Base-by-base conservation (phyloP, 2,797 vertebrate species). In the Diglossa cyanea region DNA sequence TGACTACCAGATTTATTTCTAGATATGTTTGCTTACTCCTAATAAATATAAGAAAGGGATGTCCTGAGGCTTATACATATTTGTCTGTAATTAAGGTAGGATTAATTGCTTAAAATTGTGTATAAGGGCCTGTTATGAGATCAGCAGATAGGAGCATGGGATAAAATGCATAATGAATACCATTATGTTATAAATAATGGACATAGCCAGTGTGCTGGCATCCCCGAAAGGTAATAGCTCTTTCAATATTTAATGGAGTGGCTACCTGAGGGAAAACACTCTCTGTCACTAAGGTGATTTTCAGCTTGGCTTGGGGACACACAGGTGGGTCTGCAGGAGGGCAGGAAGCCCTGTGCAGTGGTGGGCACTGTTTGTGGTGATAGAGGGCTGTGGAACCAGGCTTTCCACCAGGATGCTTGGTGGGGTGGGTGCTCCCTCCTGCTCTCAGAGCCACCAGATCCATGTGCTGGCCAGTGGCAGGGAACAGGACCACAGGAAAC, bases 201-300 rank as follows among this genome's bases (percentile, higher is more conserved):
- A 95, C 81, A n/a, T 35, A 77, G 90, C 24, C 77, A 47, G 78
- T 55, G 63, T 54, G n/a, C 91, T 93, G 93, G 94, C 94, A 93
- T 94, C 86, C 81, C 90, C 87, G 88, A 95, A 95, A 95, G 84
- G 88, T 94, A 95, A 95, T 92, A 91, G 92, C 61, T 89, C 88
- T 71, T 85, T 97, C 75, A 95, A 92, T 97, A 91, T 96, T 96
- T 97, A 82, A 96, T 92, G 74, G 85, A 80, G 65, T 16, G 26
- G 78, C 35, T 87, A 50, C 77, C 31, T 1, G 48, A 47, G 93
- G 94, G 90, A 89, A 85, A 85, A 83, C 39, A 11, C 33, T 75
- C 26, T 19, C 1, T 93, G 74, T 67, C 84, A 45, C 86, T 35
- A 13, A 92, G 88, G 74, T 75, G 19, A 15, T 72, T 90, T 86